Evolutionary conservation across 92 coral and sea anemone species (phyloP).

Genomic region (Zoanthus sansibaricus): DNA sequence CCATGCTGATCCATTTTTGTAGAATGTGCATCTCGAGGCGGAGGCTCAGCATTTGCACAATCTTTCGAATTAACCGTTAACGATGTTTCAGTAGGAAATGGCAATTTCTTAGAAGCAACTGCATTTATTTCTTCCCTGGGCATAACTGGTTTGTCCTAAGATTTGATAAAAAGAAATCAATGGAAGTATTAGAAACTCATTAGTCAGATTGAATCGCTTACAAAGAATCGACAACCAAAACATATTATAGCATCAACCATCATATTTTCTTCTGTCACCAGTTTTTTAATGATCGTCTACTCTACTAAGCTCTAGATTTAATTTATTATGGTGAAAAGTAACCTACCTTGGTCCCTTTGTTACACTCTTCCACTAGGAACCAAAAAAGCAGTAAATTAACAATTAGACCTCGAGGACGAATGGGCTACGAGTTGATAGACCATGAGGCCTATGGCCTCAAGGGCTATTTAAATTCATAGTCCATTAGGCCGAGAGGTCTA

Average conservation of each 20-base stretch:
- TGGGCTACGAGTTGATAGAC: too few relatives aligned
- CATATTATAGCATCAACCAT: too few relatives aligned
- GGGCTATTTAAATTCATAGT: too few relatives aligned
- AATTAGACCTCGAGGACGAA: too few relatives aligned
- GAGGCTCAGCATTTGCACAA: neutral
- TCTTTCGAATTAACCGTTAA: neutral
- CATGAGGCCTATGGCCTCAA: too few relatives aligned
- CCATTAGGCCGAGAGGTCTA: too few relatives aligned
- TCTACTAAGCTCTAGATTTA: too few relatives aligned
- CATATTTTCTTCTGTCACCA: too few relatives aligned
- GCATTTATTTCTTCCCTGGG: neutral
- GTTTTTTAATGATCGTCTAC: too few relatives aligned
- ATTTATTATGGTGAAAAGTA: neutral
- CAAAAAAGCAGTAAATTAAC: neutral
- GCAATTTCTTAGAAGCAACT: neutral
- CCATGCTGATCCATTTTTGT: neutral
- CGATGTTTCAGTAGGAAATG: neutral
- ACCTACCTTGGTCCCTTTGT: neutral
- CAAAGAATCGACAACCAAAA: too few relatives aligned
- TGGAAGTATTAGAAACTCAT: too few relatives aligned
- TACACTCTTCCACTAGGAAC: conserved; percentile 3
- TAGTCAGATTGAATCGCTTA: too few relatives aligned
- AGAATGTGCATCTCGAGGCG: neutral
- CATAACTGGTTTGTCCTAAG: conserved; percentile 26
- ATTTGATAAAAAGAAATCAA: neutral